phyloP scores from a whole-genome alignment of 2,888 invertebrate species.

The Andrena camellia region DNA sequence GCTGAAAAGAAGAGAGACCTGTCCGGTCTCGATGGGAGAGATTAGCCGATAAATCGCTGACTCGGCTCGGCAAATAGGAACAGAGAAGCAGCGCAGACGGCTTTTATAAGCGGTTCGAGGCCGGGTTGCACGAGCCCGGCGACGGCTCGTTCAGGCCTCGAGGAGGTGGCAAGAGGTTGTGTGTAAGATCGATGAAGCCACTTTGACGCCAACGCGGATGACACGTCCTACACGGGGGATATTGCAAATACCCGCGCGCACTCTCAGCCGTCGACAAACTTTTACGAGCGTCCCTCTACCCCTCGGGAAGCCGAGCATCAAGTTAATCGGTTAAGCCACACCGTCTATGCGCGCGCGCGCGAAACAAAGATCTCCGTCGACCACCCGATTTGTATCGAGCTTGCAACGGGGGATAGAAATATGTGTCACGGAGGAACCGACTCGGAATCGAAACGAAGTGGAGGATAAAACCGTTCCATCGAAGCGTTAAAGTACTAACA shows the following conservation, averaged over 20 bases:
- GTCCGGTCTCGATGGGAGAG: constrained; percentile 41
- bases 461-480: constrained; percentile 1
- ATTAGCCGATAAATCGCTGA: constrained; percentile 56
- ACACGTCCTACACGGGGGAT: constrained; percentile 60
- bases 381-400: constrained; percentile 23
- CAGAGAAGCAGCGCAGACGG: constrained; percentile 15
- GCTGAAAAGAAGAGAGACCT: constrained; percentile 36
- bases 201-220: constrained; percentile 66
- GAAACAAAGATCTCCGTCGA: constrained; percentile 36
- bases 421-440: neutral
- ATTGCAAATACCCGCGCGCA: constrained; percentile 62
- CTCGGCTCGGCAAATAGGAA: constrained; percentile 55
- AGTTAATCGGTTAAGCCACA: constrained; percentile 47
- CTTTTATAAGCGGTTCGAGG: constrained; percentile 62
- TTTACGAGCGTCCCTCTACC: constrained; percentile 48
- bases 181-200: constrained; percentile 68
- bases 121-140: constrained; percentile 27
- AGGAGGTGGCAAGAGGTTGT: constrained; percentile 65
- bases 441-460: neutral
- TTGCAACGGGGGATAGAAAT: neutral
- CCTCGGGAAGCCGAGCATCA: constrained; percentile 32
- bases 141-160: constrained; percentile 52
- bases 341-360: constrained; percentile 7
- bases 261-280: constrained; percentile 61
- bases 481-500: neutral